Evolutionary conservation across 30 jellyfish, hydroid and myxozoan genomes (phyloP).

Genomic region (Mastigias papua): DNA sequence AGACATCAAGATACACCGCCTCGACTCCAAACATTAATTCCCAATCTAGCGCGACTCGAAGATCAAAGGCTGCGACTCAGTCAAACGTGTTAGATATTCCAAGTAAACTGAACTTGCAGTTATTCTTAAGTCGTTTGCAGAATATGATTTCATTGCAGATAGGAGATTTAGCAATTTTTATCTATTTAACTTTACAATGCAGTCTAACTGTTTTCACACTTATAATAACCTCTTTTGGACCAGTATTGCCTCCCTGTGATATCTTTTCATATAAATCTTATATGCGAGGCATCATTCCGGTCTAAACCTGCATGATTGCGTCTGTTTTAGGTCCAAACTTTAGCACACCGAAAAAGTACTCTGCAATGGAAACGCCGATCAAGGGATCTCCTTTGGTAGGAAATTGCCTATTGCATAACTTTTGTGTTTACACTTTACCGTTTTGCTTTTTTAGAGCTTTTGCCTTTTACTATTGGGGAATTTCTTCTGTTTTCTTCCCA

Average conservation of each 20-base stretch:
- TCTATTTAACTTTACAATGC: too few relatives aligned
- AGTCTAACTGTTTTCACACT: too few relatives aligned
- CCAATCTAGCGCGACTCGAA: background rate
- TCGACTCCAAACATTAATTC: slow-evolving; percentile 14
- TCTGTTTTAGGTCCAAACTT: slow-evolving; percentile 28
- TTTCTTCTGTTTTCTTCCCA: slow-evolving; percentile 1
- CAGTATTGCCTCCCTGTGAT: too few relatives aligned
- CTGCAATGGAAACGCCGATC: slow-evolving; percentile 47
- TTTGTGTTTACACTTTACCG: too few relatives aligned
- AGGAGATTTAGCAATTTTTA: too few relatives aligned
- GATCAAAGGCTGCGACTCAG: background rate
- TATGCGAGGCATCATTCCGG: background rate
- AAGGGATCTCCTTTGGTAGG: slow-evolving; percentile 64
- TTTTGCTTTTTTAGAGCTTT: too few relatives aligned
- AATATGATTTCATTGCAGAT: background rate
- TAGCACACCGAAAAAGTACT: slow-evolving; percentile 32
- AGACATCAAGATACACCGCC: background rate
- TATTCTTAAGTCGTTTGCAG: background rate
- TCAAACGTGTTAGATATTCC: background rate
- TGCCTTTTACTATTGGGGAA: background rate
- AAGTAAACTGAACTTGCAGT: background rate
- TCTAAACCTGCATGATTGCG: background rate
- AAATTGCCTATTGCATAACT: too few relatives aligned
- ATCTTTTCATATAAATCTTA: background rate
- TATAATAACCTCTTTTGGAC: too few relatives aligned